These are phyloP conservation scores for Carcinoscorpius rotundicauda DNA, from an alignment of 1,140 invertebrate species.

Conservation along the genomic window DNA sequence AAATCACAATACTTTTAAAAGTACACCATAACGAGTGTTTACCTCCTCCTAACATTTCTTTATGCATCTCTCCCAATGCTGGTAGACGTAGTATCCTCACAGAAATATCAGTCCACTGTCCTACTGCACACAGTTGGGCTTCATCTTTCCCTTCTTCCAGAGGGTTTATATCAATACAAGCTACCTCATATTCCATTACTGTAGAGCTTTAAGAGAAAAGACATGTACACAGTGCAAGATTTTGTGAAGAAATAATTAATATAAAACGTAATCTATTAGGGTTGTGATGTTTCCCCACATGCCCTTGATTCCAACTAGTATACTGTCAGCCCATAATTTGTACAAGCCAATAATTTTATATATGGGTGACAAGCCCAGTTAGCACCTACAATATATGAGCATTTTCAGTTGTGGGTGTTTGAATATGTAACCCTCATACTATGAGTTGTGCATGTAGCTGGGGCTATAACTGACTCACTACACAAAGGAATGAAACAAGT, in stretches of 20 bases:
- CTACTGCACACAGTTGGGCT: slow-evolving; percentile 65
- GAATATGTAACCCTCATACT: no score
- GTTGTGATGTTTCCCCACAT: not conserved
- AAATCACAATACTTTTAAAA: not conserved
- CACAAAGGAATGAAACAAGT: no score
- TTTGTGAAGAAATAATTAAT: not conserved
- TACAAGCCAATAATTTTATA: no score
- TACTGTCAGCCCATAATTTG: no score
- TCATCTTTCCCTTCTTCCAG: slow-evolving; percentile 41
- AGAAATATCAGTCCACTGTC: slow-evolving; percentile 95
- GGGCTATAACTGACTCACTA: no score
- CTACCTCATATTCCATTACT: slow-evolving; percentile 81
- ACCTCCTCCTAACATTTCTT: slow-evolving; percentile 77
- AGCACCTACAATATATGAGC: no score
- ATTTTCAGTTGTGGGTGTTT: no score
- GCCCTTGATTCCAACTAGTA: not conserved
- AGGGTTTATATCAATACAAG: slow-evolving; percentile 88
- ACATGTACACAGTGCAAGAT: not conserved
- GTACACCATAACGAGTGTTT: slow-evolving; percentile 10
- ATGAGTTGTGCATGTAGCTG: no score
- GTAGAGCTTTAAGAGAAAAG: slow-evolving; percentile 37
- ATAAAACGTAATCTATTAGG: slow-evolving; percentile 1
- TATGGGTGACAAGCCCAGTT: no score
- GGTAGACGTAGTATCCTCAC: slow-evolving; percentile 37
- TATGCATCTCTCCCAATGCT: slow-evolving; percentile 33